Base-by-base conservation (phyloP, 2,888 invertebrate species). In the Diplazon laetatorius region DNA sequence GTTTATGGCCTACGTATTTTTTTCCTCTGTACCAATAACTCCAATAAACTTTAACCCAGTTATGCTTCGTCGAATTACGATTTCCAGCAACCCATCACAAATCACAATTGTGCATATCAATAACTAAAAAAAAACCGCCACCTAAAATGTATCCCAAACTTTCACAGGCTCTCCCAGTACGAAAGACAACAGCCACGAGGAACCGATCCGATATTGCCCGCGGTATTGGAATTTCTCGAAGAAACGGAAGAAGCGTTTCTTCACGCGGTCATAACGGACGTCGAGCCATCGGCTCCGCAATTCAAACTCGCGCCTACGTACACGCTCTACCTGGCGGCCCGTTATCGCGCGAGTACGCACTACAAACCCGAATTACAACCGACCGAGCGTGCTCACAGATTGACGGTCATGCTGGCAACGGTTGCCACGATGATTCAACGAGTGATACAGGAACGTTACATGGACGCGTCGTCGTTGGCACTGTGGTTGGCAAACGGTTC, bases 401-500 rank as follows among this genome's bases (percentile, higher is more conserved):
- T 99, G 76, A 98, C 98, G 1, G 94, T 96, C 68, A 95, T 98
- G 88, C 92, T 98, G 80, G 97, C 97, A 86, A 97, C 97, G 90
- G 97, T 98, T 57, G 97, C 98, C 9, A 95, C 95, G 86, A 93
- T 97, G 88, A 96, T 98, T 82, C 96, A 97, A 85, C 94, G 94
- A 80, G 95, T 96, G 57, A 96, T 97, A 74, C 96, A 96, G 94
- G 97, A 97, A 87, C 93, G 97, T 74, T 96, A 97, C 89, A 94
- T 95, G 78, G 97, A 97, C 89, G 96, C 97, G 0, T 95, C 95
- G 18, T 95, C 96, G 5, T 93, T 97, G 84, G 97, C 98, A 0
- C 97, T 98, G 88, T 99, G 99, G 99, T 94, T 99, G 93, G 98
- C 99, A 12, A 99, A 99, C 89, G 96, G 98, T 10, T 98, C 98